A percentile compares a stretch with the other conserved stretches of the same genome.
These are phyloP conservation scores for Cochlearius cochlearius DNA, from an alignment of 2,113 vertebrate genomes.

Conservation along the genomic window DNA sequence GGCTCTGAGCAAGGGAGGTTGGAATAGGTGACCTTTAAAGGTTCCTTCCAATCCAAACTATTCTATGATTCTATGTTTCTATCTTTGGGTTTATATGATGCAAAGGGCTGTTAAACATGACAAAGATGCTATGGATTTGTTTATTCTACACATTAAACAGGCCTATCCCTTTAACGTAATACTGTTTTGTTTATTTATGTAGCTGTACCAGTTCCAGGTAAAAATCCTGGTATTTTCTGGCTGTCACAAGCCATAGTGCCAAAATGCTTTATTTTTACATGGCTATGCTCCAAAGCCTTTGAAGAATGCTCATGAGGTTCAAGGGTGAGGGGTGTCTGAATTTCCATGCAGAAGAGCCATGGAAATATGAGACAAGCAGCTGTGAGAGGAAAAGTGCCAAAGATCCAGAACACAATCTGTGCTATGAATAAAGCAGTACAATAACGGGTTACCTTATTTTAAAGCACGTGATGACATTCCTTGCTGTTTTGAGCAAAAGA, in stretches of 20 bases:
- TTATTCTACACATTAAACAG: neutral
- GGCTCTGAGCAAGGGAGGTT: no score
- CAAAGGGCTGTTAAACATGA: neutral
- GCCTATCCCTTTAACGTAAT: neutral
- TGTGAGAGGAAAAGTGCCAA: slow-evolving; percentile 38
- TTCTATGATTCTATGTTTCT: neutral
- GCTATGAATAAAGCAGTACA: slow-evolving; percentile 60
- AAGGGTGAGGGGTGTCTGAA: neutral
- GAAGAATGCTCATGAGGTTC: slow-evolving; percentile 44
- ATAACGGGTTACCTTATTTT: slow-evolving; percentile 35
- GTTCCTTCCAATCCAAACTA: no score
- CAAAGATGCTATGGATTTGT: neutral
- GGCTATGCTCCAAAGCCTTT: slow-evolving; percentile 20
- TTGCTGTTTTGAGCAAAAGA: neutral
- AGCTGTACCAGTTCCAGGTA: neutral
- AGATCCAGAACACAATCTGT: slow-evolving; percentile 37
- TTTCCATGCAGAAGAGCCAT: slow-evolving; percentile 43
- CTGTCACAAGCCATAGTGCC: neutral
- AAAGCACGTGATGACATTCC: neutral
- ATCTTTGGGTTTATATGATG: neutral
- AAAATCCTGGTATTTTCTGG: slow-evolving; percentile 3
- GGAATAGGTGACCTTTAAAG: no score
- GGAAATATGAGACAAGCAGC: slow-evolving; percentile 55
- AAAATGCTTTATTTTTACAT: slow-evolving; percentile 38
- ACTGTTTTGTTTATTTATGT: neutral